phyloP scores from a whole-genome alignment of 1,140 invertebrate species.

The Procambarus clarkii region DNA sequence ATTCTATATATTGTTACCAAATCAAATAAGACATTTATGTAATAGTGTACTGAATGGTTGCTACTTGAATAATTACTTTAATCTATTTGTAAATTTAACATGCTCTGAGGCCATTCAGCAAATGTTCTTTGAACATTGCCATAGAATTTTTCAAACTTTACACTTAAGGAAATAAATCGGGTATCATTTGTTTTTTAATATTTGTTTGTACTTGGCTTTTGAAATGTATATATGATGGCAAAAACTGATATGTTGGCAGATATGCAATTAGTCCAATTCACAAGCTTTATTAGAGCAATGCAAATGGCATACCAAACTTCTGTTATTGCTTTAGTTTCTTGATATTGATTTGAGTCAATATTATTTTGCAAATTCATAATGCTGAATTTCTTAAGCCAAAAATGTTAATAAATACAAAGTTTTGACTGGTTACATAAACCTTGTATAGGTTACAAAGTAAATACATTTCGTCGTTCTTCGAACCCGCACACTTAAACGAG shows the following conservation, averaged over 20 bases:
- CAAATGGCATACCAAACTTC: not conserved
- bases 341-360: no score
- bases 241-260: not conserved
- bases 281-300: not conserved
- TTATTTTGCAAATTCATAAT: no score
- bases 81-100: not conserved
- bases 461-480: no score
- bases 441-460: no score
- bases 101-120: not conserved
- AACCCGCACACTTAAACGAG: no score
- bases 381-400: no score
- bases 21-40: not conserved
- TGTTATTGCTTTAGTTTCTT: not conserved
- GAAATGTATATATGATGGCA: constrained; percentile 13
- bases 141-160: constrained; percentile 7
- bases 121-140: not conserved
- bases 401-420: no score
- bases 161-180: not conserved
- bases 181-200: not conserved
- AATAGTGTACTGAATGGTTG: not conserved
- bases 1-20: not conserved
- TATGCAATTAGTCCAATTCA: not conserved
- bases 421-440: no score
- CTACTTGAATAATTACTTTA: not conserved
- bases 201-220: constrained; percentile 4